Conservation (phyloP, 1,140 invertebrate genomes). For the Branchinecta lindahli region DNA sequence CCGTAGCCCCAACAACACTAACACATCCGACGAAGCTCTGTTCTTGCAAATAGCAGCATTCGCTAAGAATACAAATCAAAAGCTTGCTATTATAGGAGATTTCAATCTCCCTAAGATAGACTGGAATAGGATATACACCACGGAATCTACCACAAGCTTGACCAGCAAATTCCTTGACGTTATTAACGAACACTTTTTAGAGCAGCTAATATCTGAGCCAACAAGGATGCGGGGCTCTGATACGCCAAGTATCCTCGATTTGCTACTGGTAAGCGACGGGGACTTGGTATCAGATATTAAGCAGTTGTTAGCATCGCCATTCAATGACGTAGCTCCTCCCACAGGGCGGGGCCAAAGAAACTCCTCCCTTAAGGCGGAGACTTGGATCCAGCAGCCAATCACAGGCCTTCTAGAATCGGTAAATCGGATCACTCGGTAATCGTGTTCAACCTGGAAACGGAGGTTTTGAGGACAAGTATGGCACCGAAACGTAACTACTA, state of each 20-base stretch:
- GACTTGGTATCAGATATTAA: slow-evolving; percentile 4
- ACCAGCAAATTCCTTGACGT: neutral
- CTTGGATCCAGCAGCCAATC: too few relatives aligned
- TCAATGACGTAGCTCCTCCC: too few relatives aligned
- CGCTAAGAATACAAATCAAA: neutral
- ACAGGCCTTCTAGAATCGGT: too few relatives aligned
- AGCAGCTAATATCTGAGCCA: neutral
- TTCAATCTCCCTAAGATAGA: too few relatives aligned
- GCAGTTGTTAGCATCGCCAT: neutral
- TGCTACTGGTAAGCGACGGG: neutral
- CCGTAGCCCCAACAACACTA: neutral
- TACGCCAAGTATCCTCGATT: neutral
- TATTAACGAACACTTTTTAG: too few relatives aligned
- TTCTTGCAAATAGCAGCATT: neutral
- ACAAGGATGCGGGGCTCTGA: neutral
- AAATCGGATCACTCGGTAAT: slow-evolving; percentile 10
- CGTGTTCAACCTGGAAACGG: too few relatives aligned
- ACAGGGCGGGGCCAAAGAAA: too few relatives aligned
- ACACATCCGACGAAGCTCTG: neutral
- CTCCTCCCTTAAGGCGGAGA: too few relatives aligned
- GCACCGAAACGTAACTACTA: neutral
- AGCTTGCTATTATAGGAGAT: neutral
- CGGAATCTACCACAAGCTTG: neutral
- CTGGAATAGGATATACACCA: too few relatives aligned
- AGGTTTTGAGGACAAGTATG: neutral